Conservation (phyloP, 2,113 vertebrate genomes). For the Sapayoa aenigma region DNA sequence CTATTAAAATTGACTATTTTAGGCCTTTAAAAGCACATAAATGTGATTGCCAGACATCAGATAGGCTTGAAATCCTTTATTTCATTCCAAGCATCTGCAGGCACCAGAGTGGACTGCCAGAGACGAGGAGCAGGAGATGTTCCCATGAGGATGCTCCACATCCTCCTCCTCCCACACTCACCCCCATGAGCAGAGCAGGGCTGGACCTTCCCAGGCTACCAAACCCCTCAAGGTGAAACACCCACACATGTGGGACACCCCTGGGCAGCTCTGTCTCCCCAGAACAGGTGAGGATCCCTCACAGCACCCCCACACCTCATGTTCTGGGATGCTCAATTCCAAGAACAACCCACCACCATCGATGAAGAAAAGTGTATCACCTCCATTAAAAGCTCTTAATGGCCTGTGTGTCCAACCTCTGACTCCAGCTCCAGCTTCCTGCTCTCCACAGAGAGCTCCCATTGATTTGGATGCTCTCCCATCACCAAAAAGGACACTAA, state of each 20-base stretch:
- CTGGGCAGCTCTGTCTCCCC: background rate
- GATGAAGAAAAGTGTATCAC: fast-evolving
- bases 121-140: background rate
- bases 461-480: background rate
- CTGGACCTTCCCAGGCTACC: background rate
- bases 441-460: background rate
- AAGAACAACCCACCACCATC: background rate
- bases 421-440: background rate
- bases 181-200: fast-evolving
- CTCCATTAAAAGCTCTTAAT: background rate
- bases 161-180: background rate
- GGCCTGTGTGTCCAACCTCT: background rate
- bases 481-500: background rate
- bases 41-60: background rate
- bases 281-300: background rate
- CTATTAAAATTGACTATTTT: background rate
- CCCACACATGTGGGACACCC: background rate
- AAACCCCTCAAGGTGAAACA: fast-evolving
- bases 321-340: background rate
- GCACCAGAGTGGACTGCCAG: background rate
- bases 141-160: background rate
- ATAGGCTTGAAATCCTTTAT: background rate
- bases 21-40: background rate
- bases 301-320: background rate
- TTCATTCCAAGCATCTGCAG: background rate